Evolutionary conservation across 2,888 invertebrate genomes (phyloP).

Genomic region (Dusona sp.): DNA sequence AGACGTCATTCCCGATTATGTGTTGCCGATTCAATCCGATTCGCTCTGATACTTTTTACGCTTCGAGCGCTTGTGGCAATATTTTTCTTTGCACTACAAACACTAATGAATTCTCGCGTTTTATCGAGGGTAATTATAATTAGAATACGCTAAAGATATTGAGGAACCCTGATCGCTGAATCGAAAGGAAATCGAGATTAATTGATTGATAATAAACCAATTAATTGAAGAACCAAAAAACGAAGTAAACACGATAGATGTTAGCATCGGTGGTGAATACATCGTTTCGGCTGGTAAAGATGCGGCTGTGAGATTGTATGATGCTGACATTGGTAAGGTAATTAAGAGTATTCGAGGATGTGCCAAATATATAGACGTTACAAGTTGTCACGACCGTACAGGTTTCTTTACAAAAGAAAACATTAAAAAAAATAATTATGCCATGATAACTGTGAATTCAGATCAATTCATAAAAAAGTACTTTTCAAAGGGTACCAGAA

Average conservation of each 20-base stretch:
- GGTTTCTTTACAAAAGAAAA: no score
- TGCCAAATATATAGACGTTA: neutral
- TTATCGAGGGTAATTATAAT: slow-evolving; percentile 75
- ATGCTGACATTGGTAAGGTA: slow-evolving; percentile 80
- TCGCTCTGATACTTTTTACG: slow-evolving; percentile 76
- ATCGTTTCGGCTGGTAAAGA: slow-evolving; percentile 83
- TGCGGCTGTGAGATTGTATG: slow-evolving; percentile 81
- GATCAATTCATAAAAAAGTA: no score
- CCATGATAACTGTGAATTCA: no score
- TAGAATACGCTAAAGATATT: neutral
- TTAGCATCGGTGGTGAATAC: slow-evolving; percentile 75
- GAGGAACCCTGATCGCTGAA: slow-evolving; percentile 2
- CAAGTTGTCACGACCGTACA: neutral
- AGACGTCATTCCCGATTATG: slow-evolving; percentile 79
- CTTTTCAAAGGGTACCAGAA: no score
- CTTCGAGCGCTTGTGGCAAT: slow-evolving; percentile 80
- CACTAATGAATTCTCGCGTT: slow-evolving; percentile 74
- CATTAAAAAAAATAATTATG: no score
- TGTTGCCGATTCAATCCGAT: slow-evolving; percentile 79
- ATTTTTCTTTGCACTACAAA: slow-evolving; percentile 78
- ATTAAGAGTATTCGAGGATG: slow-evolving; percentile 28
- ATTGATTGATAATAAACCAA: slow-evolving; percentile 24
- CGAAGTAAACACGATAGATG: slow-evolving; percentile 82
- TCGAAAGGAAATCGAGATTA: slow-evolving; percentile 70
- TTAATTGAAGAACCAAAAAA: slow-evolving; percentile 79